Evolutionary conservation across 1,140 invertebrate genomes (phyloP).

Genomic region (Mamestra configurata): DNA sequence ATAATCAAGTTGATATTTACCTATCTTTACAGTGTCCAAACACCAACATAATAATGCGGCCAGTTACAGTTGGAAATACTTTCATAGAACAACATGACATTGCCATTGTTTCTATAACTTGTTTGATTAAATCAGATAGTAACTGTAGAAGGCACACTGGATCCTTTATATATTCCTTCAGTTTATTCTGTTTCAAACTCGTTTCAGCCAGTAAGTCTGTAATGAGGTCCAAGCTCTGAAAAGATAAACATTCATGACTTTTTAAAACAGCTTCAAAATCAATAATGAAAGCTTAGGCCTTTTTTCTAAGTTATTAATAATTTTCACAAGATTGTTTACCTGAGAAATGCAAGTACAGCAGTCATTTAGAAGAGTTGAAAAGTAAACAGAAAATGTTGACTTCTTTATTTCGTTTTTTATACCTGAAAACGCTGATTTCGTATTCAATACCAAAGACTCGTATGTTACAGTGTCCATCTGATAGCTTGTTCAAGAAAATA

Average conservation of each 20-base stretch:
- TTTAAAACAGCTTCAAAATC: not conserved
- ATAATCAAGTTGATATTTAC: constrained; percentile 63
- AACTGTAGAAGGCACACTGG: constrained; percentile 66
- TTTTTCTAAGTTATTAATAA: no score
- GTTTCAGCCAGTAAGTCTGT: constrained; percentile 59
- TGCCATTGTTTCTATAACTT: constrained; percentile 62
- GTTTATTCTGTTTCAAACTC: constrained; percentile 47
- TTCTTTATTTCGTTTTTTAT: constrained; percentile 50
- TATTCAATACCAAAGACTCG: constrained; percentile 61
- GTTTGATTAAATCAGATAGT: constrained; percentile 69
- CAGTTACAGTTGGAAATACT: constrained; percentile 68
- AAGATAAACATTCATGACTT: constrained; percentile 35
- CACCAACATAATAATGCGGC: constrained; percentile 71
- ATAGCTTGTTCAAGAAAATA: constrained; percentile 48
- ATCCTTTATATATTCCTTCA: constrained; percentile 69
- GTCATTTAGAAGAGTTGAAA: constrained; percentile 66
- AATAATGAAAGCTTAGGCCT: not conserved
- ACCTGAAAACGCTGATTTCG: constrained; percentile 55
- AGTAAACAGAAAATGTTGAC: constrained; percentile 54
- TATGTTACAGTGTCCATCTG: constrained; percentile 66
- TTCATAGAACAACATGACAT: constrained; percentile 69
- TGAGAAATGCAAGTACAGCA: constrained; percentile 68
- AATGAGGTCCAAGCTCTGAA: constrained; percentile 70
- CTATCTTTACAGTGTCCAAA: constrained; percentile 80
- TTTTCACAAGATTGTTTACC: constrained; percentile 60